A percentile compares a stretch with the other conserved stretches of the same genome.
Evolutionary conservation across 2,797 vertebrate genomes (phyloP).

Genomic region (Acipenser oxyrinchus): DNA sequence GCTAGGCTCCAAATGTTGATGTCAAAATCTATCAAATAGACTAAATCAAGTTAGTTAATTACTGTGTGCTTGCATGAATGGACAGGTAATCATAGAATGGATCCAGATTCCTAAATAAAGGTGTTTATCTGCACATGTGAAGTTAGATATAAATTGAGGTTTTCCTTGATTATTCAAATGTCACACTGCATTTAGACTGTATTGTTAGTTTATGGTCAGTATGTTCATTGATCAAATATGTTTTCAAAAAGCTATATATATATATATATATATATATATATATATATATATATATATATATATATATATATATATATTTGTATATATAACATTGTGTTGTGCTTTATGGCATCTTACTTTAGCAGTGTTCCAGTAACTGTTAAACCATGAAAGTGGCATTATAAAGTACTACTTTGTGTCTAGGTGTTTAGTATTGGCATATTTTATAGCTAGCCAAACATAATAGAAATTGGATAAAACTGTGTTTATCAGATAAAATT

Average conservation of each 20-base stretch:
- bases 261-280: too few relatives aligned
- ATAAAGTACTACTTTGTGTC: not conserved
- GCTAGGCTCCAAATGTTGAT: not conserved
- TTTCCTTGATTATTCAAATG: constrained; percentile 8
- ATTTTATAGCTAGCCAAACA: not conserved
- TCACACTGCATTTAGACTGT: constrained; percentile 1
- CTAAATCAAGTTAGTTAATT: constrained; percentile 7
- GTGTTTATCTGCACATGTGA: constrained; percentile 10
- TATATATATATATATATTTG: too few relatives aligned
- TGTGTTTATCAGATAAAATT: not conserved
- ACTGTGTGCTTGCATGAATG: constrained; percentile 7
- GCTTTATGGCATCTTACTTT: too few relatives aligned
- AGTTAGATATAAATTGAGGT: constrained; percentile 6
- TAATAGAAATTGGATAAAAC: not conserved
- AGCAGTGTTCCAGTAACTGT: too few relatives aligned
- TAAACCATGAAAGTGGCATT: too few relatives aligned
- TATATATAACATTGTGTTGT: too few relatives aligned
- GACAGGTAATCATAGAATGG: not conserved
- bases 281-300: too few relatives aligned
- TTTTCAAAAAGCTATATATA: not conserved
- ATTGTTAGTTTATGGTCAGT: constrained; percentile 10
- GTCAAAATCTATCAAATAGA: constrained; percentile 2
- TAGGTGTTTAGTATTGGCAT: not conserved
- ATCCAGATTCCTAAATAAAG: constrained; percentile 7
- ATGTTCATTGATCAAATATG: not conserved